These are phyloP conservation scores for Scophthalmus maximus DNA, from an alignment of 2,113 vertebrate species.

Conservation along the genomic window DNA sequence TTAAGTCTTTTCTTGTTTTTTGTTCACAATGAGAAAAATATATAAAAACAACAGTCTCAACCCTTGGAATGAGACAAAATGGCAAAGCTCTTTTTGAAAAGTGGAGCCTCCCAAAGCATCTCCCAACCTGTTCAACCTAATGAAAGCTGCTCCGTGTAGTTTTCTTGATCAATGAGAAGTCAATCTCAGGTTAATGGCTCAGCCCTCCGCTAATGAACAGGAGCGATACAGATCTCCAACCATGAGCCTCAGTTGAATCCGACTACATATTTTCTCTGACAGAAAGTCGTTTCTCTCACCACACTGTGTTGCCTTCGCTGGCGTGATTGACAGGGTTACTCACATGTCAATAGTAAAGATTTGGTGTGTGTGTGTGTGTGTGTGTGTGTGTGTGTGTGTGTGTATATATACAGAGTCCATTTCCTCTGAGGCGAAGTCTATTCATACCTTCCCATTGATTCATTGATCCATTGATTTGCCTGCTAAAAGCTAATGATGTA, in stretches of 20 bases:
- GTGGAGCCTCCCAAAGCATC: constrained; percentile 5
- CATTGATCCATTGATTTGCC: constrained; percentile 84
- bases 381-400: constrained; percentile 27
- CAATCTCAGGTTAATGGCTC: constrained; percentile 80
- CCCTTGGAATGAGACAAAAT: background rate
- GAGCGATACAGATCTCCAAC: constrained; percentile 64
- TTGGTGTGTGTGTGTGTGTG: constrained; percentile 34
- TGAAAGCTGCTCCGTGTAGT: constrained; percentile 58
- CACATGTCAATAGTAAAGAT: constrained; percentile 81
- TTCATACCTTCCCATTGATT: constrained; percentile 82
- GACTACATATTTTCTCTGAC: constrained; percentile 79
- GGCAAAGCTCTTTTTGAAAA: constrained; percentile 19
- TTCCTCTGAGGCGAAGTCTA: constrained; percentile 75
- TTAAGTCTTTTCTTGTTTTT: background rate
- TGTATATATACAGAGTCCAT: constrained; percentile 61
- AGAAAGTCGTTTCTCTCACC: constrained; percentile 72
- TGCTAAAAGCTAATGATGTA: constrained; percentile 85
- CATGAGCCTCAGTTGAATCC: constrained; percentile 60
- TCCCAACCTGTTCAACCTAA: constrained; percentile 59
- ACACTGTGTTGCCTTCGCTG: constrained; percentile 21
- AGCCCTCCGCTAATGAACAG: constrained; percentile 72
- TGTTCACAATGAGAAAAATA: background rate
- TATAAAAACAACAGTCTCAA: background rate
- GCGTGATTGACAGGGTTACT: constrained; percentile 79
- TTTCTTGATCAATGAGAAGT: constrained; percentile 78